Percentiles rank a stretch among this genome's conserved stretches.
Evolutionary conservation across 2,797 vertebrate genomes (phyloP).

Genomic region (Tenualosa thibaudeaui): DNA sequence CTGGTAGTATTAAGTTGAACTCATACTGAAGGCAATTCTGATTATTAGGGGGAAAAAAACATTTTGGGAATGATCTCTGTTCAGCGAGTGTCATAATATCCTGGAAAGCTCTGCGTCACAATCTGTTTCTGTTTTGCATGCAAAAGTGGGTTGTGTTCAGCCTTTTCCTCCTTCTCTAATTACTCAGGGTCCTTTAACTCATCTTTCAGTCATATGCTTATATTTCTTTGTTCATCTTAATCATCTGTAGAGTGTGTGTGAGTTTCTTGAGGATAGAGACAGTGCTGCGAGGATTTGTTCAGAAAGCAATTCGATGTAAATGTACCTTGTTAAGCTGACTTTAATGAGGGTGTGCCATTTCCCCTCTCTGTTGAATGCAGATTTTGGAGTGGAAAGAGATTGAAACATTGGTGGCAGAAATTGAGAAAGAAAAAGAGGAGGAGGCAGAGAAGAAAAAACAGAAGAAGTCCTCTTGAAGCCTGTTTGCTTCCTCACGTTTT

Average conservation of each 20-base stretch:
- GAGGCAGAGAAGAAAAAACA: constrained; percentile 86
- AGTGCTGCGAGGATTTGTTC: background rate
- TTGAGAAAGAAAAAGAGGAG: constrained; percentile 83
- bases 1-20: background rate
- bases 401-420: constrained; percentile 81
- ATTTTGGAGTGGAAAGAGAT: constrained; percentile 85
- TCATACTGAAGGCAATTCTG: background rate
- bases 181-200: background rate
- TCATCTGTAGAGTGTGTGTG: background rate
- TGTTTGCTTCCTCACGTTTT: background rate
- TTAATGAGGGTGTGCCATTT: background rate
- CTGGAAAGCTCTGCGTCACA: background rate
- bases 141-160: no score
- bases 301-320: background rate
- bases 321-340: background rate
- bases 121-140: background rate
- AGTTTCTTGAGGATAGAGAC: background rate
- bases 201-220: background rate
- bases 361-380: constrained; percentile 56
- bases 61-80: background rate
- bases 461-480: constrained; percentile 70
- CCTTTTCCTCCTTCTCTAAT: background rate
- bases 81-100: background rate
- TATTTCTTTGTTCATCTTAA: background rate
- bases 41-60: background rate